Percentiles rank a stretch among this genome's conserved stretches.
These are phyloP conservation scores for Pheosia gnoma DNA, from an alignment of 2,888 invertebrate species.

Conservation along the genomic window DNA sequence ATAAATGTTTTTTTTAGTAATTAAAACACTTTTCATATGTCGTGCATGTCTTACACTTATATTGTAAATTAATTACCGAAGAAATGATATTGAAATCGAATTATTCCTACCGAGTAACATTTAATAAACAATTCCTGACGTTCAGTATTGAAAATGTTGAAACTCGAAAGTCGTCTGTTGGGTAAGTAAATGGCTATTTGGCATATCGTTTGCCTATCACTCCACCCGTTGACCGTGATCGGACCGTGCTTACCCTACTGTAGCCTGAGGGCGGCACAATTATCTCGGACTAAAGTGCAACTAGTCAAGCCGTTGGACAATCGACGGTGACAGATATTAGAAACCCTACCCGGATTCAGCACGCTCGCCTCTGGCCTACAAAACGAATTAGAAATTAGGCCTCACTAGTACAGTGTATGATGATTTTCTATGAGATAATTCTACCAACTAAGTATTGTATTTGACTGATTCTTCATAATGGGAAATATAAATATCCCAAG, in stretches of 20 bases:
- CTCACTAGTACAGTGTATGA: too few species aligned
- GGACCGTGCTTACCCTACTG: conserved; percentile 19
- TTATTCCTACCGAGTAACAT: not conserved
- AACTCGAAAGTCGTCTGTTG: not conserved
- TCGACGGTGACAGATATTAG: not conserved
- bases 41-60: not conserved
- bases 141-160: not conserved
- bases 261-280: conserved; percentile 6
- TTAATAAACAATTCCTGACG: not conserved
- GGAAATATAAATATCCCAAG: too few species aligned
- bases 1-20: conserved; percentile 10
- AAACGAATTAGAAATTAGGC: too few species aligned
- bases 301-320: conserved; percentile 8
- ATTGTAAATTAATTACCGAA: not conserved
- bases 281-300: conserved; percentile 15
- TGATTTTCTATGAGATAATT: too few species aligned
- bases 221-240: conserved; percentile 27
- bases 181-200: conserved; percentile 18
- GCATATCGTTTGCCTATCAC: conserved; percentile 19
- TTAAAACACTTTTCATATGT: not conserved
- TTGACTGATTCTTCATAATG: too few species aligned
- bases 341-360: not conserved
- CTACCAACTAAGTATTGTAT: too few species aligned
- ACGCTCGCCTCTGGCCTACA: too few species aligned
- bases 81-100: not conserved